Evolutionary conservation across 2,888 invertebrate species (phyloP).

Genomic region (Lydus trimaculatus): DNA sequence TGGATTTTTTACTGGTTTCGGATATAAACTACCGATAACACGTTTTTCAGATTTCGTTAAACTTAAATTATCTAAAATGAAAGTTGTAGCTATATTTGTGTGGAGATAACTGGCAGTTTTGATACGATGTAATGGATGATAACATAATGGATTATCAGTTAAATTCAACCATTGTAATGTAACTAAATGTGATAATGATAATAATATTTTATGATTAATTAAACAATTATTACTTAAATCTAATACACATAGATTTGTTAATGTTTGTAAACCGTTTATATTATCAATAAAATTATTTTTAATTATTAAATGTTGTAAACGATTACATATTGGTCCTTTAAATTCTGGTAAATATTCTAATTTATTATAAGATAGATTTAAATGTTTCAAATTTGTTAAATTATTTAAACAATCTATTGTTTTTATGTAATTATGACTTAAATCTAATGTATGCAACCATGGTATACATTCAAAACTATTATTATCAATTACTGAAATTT

Average conservation of each 20-base stretch:
- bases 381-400: slow-evolving; percentile 68
- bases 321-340: slow-evolving; percentile 64
- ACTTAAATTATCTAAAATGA: slow-evolving; percentile 64
- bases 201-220: slow-evolving; percentile 66
- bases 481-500: slow-evolving; percentile 63
- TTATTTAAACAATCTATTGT: slow-evolving; percentile 65
- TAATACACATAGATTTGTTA: slow-evolving; percentile 66
- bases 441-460: slow-evolving; percentile 68
- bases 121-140: slow-evolving; percentile 67
- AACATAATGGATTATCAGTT: slow-evolving; percentile 69
- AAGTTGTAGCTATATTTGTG: slow-evolving; percentile 63
- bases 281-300: slow-evolving; percentile 72
- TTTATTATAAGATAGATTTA: slow-evolving; percentile 72
- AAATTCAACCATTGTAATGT: slow-evolving; percentile 65
- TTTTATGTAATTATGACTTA: slow-evolving; percentile 70
- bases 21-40: slow-evolving; percentile 59
- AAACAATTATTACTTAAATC: slow-evolving; percentile 72
- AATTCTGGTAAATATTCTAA: slow-evolving; percentile 66
- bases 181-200: slow-evolving; percentile 65
- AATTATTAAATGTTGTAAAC: slow-evolving; percentile 64
- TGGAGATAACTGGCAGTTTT: slow-evolving; percentile 66
- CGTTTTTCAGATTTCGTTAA: slow-evolving; percentile 65
- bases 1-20: slow-evolving; percentile 30
- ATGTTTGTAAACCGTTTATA: slow-evolving; percentile 63
- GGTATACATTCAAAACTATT: slow-evolving; percentile 68